Evolutionary conservation across 1,140 invertebrate species (phyloP), one percentile per base, ranked within the genome.

Genomic region (Ylistrum balloti): DNA sequence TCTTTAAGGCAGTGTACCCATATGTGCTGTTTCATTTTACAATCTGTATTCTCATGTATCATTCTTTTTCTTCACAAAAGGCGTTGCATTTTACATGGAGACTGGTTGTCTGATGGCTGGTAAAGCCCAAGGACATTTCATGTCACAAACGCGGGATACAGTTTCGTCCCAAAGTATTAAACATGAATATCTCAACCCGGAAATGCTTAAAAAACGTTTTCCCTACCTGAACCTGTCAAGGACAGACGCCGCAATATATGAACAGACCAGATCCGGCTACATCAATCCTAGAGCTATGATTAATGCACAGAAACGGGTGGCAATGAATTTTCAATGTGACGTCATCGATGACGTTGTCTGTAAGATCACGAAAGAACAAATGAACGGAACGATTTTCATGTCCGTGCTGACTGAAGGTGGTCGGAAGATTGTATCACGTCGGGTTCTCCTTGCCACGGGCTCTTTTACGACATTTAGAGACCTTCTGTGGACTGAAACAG

Each of bases 391-490:
- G 22, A 9, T 38, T 5, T 74, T 28, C 22, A 74, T 74, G 56
- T 74, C n/a, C 17, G 88, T 94, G 10, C 33, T 90, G 10, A 93
- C 92, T 17, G 91, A 92, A 22, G 34, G 33, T 48, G 91, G 93
- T 9, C 35, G 15, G 20, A 33, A n/a, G 33, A 85, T 93, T 32
- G 17, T 45, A 11, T 86, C 91, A 5, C 89, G 89, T 20, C 91
- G 90, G 45, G 93, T 93, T 35, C 85, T 93, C 1, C 33, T 93
- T 13, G 91, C 94, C 2, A 94, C 93, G 17, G 93, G 93, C n/a
- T 93, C 94, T 7, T 94, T 93, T 56, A 94, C 94, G 10, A 48
- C 45, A 1, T 92, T 93, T 35, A 56, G 89, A 35, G 35, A 92
- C 34, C 86, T 94, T 11, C 89, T 94, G 33, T 33, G 86, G 22